Conservation (phyloP, 2,797 vertebrate genomes). For the Clamator glandarius region DNA sequence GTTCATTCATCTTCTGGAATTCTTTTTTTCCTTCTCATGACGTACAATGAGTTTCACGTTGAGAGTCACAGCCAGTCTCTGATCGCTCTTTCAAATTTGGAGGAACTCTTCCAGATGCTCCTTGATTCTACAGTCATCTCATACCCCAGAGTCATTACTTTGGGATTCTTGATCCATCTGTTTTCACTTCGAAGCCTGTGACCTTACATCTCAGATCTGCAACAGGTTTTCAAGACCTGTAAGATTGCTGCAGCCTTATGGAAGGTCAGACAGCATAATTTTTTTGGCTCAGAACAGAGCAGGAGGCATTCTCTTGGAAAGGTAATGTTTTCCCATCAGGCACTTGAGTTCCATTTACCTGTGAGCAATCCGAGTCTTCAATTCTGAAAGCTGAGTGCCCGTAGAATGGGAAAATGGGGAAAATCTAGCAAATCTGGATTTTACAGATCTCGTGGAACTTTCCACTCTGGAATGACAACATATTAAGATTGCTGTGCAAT, state of each 20-base stretch:
- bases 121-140: background rate
- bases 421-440: background rate
- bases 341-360: background rate
- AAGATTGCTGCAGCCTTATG: too few species aligned
- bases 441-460: background rate
- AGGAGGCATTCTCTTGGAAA: background rate
- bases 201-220: background rate
- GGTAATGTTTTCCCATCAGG: background rate
- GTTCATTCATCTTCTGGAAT: background rate
- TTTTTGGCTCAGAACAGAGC: background rate
- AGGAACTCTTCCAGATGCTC: background rate
- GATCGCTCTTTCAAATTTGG: rapidly evolving
- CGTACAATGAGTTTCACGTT: rapidly evolving
- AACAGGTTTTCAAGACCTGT: background rate
- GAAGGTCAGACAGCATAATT: background rate
- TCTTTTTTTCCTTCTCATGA: background rate
- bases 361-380: background rate
- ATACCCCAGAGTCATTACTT: background rate
- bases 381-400: background rate
- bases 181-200: background rate
- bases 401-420: background rate
- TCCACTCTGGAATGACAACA: background rate
- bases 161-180: background rate
- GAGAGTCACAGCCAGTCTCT: background rate
- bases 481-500: rapidly evolving